Conservation (phyloP, 1,140 invertebrate genomes). For the Rhizoglyphus robini region DNA sequence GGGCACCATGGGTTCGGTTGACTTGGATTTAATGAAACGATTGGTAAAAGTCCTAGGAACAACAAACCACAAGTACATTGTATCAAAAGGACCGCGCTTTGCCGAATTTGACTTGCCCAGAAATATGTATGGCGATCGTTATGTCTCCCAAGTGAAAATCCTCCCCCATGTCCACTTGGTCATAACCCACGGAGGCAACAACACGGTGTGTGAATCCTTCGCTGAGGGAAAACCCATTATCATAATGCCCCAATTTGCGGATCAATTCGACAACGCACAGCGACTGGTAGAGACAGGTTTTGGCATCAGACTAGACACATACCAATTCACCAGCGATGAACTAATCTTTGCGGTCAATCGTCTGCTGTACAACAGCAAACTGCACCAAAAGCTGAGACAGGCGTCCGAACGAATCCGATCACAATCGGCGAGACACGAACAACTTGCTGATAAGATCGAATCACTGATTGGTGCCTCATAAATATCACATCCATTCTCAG, state of each 20-base stretch:
- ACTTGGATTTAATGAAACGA: constrained; percentile 20
- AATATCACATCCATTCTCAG: too few relatives aligned
- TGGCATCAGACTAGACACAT: constrained; percentile 12
- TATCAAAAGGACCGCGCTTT: constrained; percentile 14
- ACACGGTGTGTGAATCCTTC: constrained; percentile 6
- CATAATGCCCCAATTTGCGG: constrained; percentile 14
- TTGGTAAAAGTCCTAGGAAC: neutral
- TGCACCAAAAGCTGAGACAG: neutral
- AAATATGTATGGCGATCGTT: constrained; percentile 20
- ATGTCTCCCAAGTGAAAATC: constrained; percentile 7
- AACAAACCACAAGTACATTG: constrained; percentile 9
- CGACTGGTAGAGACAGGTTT: constrained; percentile 2
- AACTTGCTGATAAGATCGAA: too few relatives aligned
- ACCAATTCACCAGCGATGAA: constrained; percentile 11
- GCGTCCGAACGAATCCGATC: constrained; percentile 6
- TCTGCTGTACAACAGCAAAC: neutral
- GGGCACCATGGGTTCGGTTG: constrained; percentile 24
- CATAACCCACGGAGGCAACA: constrained; percentile 21
- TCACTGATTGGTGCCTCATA: too few relatives aligned
- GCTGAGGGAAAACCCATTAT: constrained; percentile 9
- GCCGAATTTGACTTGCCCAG: constrained; percentile 20
- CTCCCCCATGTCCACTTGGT: constrained; percentile 14
- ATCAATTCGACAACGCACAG: constrained; percentile 22
- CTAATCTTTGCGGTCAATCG: constrained; percentile 1
- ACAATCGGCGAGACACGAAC: too few relatives aligned